Base-by-base conservation (phyloP, 2,113 vertebrate species). In the Dasyornis broadbenti region DNA sequence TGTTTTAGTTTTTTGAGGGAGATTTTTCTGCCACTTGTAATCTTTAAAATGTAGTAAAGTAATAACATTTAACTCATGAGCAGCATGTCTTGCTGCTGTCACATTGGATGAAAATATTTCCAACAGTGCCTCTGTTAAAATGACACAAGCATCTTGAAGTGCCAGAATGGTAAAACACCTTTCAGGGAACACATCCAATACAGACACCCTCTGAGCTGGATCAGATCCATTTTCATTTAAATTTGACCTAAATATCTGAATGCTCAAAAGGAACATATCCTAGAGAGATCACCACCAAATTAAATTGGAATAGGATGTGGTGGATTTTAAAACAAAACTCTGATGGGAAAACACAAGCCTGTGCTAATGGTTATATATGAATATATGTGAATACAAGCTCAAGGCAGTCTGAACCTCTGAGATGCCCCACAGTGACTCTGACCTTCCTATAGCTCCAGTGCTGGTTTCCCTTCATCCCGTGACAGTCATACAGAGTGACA, bases 381-480 rank as follows among this genome's bases (percentile, higher is more conserved):
- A n/a, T n/a, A n/a, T n/a, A n/a, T n/a, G 17, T 47, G 63, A 85
- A 45, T 26, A 76, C 2, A 69, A 54, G 16, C 60, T 88, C 35
- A 78, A 76, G 61, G 59, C 4, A 24, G 33, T 8, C 39, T 80
- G 50, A 85, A 63, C 14, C 61, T 83, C 63, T 6, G 26, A 93
- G 78, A 63, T 19, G 42, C 66, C 78, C 56, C 68, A 42, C 81
- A 78, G 59, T 65, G 88, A 89, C 44, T 92, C 97, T 96, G 97
- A 99, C 99, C 98, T 98, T 98, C 77, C 98, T 97, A 93, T 99
- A 98, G 70, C 98, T 98, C 98, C 98, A 99, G 94, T 98, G 97
- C 97, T 99, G 99, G 96, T 99, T 99, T 30, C 99, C 99, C 92
- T 98, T 99, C 98, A 99, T 99, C 57, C 99, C 98, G 1, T 99